A percentile compares a stretch with the other conserved stretches of the same genome.
phyloP scores from a whole-genome alignment of 2,888 invertebrate species.

The Limenitis camilla region DNA sequence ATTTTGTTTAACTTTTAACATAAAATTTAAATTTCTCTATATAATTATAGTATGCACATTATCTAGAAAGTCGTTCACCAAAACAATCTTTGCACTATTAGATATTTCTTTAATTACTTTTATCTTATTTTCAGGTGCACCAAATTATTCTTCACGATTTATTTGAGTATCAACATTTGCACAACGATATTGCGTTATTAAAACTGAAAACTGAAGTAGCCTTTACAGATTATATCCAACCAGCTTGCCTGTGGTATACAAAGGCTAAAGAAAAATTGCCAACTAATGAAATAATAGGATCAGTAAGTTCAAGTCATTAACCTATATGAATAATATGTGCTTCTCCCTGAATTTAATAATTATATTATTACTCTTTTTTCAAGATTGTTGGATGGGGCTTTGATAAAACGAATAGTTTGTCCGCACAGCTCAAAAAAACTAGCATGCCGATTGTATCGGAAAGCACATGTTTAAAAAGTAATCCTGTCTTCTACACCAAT shows the following conservation, averaged over 20 bases:
- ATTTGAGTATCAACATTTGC: constrained; percentile 27
- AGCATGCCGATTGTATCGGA: constrained; percentile 13
- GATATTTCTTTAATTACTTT: neutral
- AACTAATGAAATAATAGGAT: constrained; percentile 30
- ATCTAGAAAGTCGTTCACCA: too few species aligned
- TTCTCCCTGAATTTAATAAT: too few species aligned
- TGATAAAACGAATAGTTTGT: constrained; percentile 6
- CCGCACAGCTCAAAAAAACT: constrained; percentile 9
- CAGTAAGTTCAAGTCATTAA: constrained; percentile 30
- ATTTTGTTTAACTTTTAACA: too few species aligned
- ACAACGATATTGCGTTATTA: constrained; percentile 46
- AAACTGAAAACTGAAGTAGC: constrained; percentile 39
- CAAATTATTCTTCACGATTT: constrained; percentile 37
- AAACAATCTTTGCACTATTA: too few species aligned
- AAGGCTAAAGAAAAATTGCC: constrained; percentile 32
- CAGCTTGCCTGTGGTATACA: constrained; percentile 46
- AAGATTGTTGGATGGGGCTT: constrained; percentile 17
- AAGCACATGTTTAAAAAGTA: constrained; percentile 8
- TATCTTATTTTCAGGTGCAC: constrained; percentile 32
- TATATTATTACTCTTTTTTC: neutral
- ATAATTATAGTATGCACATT: too few species aligned
- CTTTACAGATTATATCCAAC: constrained; percentile 48
- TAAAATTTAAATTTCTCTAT: too few species aligned
- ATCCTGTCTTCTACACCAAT: constrained; percentile 11
- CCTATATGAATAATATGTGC: too few species aligned